phyloP scores from a whole-genome alignment of 2,797 vertebrate species.

The Hydrolagus colliei region DNA sequence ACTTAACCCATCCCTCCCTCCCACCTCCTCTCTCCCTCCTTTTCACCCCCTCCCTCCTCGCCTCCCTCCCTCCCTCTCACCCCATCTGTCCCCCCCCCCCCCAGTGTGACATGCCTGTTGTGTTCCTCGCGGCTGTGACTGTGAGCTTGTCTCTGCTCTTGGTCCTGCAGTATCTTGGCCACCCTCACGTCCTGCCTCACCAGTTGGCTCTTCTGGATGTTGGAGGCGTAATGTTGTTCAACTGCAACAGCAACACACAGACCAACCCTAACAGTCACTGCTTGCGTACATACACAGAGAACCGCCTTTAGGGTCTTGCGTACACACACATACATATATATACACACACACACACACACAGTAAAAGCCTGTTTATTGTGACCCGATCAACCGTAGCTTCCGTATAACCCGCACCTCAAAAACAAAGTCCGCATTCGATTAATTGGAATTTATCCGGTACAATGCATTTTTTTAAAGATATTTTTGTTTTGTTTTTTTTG shows the following conservation, averaged over 20 bases:
- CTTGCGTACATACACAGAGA: neutral
- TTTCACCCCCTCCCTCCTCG: neutral
- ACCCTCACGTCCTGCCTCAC: conserved; percentile 63
- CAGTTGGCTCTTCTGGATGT: conserved; percentile 61
- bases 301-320: no score
- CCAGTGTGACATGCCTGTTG: conserved; percentile 42
- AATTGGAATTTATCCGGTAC: no score
- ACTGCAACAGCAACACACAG: conserved; percentile 43
- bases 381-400: no score
- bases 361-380: no score
- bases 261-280: neutral
- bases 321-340: no score
- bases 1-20: neutral
- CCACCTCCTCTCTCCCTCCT: no score
- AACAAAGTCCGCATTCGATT: no score
- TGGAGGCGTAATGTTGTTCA: conserved; percentile 65
- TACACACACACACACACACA: no score
- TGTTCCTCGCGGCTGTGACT: conserved; percentile 43
- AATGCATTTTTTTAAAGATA: no score
- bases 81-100: fast-evolving
- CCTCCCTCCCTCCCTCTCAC: neutral
- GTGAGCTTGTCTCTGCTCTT: conserved; percentile 52
- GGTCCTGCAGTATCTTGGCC: conserved; percentile 60
- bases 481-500: no score
- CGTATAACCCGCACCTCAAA: no score